phyloP scores from a whole-genome alignment of 2,113 vertebrate genomes.

The Cariama cristata region DNA sequence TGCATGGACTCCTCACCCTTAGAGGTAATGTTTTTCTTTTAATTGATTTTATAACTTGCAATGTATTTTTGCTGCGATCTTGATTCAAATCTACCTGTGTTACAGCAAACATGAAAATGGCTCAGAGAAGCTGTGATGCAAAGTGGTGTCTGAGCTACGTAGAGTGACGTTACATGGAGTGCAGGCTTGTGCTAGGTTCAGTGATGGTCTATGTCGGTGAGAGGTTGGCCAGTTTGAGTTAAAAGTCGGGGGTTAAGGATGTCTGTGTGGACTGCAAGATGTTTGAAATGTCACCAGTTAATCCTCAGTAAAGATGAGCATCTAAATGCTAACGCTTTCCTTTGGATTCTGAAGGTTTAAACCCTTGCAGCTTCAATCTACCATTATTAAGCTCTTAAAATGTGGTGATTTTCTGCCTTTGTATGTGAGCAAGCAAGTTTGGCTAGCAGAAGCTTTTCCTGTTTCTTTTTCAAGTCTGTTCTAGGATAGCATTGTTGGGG shows the following conservation, averaged over 20 bases:
- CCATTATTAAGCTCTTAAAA: not conserved
- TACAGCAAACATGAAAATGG: not conserved
- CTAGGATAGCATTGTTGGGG: not conserved
- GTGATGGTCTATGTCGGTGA: rapidly evolving
- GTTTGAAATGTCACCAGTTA: not conserved
- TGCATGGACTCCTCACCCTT: not conserved
- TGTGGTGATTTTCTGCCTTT: not conserved
- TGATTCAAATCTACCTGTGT: not conserved
- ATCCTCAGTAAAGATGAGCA: not conserved
- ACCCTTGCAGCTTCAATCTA: not conserved
- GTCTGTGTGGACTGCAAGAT: not conserved
- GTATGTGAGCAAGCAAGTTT: not conserved
- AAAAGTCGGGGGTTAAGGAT: not conserved
- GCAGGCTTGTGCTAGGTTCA: not conserved
- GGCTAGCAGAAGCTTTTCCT: not conserved
- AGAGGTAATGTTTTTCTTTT: not conserved
- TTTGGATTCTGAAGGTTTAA: not conserved
- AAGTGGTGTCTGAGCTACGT: not conserved
- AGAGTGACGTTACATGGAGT: rapidly evolving
- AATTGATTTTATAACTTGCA: not conserved
- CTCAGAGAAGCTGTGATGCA: not conserved
- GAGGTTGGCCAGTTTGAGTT: not conserved
- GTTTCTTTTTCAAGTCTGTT: not conserved
- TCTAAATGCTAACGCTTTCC: not conserved
- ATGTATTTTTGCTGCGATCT: not conserved